Evolutionary conservation across 2,888 invertebrate species (phyloP).

Genomic region (Leucophenga maculata): DNA sequence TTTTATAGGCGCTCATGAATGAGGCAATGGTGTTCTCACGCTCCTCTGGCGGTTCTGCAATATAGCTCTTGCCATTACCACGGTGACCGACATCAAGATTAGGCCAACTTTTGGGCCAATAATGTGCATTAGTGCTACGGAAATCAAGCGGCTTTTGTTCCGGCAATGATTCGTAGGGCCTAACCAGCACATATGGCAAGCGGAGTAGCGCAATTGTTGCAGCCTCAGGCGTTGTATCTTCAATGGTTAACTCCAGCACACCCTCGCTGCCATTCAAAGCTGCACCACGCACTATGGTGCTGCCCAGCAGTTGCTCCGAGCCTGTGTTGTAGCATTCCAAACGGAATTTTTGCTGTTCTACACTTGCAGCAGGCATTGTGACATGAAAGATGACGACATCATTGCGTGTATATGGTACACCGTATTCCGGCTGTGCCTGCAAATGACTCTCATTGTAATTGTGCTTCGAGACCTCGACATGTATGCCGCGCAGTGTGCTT

Average conservation of each 20-base stretch:
- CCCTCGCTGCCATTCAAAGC: constrained; percentile 85
- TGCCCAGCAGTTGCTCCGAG: constrained; percentile 80
- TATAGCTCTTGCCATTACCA: constrained; percentile 92
- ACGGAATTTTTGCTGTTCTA: constrained; percentile 47
- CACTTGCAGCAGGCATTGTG: constrained; percentile 54
- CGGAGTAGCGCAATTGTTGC: constrained; percentile 85
- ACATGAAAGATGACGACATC: constrained; percentile 67
- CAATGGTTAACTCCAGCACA: constrained; percentile 81
- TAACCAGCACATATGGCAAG: constrained; percentile 75
- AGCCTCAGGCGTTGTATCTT: constrained; percentile 76
- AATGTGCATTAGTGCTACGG: constrained; percentile 84
- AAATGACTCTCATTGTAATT: constrained; percentile 61
- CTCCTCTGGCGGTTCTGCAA: constrained; percentile 79
- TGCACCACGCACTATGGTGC: constrained; percentile 86
- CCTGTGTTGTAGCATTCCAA: constrained; percentile 56
- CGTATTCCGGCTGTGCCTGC: constrained; percentile 55
- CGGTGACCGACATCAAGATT: constrained; percentile 95
- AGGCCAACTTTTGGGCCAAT: constrained; percentile 89
- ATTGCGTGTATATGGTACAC: constrained; percentile 58
- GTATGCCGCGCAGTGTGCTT: constrained; percentile 48
- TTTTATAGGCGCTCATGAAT: constrained; percentile 88
- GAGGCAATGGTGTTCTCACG: constrained; percentile 95
- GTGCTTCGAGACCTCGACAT: constrained; percentile 64
- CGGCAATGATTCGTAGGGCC: constrained; percentile 51
- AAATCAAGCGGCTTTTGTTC: constrained; percentile 78